Conservation (phyloP, 2,797 vertebrate genomes). For the Etheostoma nigrum region DNA sequence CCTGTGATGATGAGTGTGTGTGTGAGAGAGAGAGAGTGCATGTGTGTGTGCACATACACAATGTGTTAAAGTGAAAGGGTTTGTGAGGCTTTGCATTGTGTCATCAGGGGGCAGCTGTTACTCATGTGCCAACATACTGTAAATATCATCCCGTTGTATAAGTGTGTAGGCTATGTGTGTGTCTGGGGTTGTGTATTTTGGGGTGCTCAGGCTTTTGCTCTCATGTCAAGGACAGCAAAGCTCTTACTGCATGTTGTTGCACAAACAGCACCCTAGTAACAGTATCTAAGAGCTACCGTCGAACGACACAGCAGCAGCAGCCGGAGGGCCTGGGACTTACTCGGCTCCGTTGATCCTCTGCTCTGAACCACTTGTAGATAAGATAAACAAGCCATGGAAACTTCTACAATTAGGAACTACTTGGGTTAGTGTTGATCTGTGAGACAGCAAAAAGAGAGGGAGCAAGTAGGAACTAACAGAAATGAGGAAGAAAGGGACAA, state of each 20-base stretch:
- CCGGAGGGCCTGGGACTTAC: neutral
- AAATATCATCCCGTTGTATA: conserved; percentile 43
- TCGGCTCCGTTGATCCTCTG: conserved; percentile 14
- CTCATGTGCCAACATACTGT: conserved; percentile 21
- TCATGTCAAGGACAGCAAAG: conserved; percentile 45
- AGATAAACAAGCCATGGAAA: conserved; percentile 64
- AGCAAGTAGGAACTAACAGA: conserved; percentile 16
- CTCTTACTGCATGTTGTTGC: conserved; percentile 61
- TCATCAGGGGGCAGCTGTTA: conserved; percentile 51
- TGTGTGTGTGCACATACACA: neutral
- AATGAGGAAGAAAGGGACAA: conserved; percentile 7
- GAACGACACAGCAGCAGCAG: conserved; percentile 8
- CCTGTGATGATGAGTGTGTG: neutral
- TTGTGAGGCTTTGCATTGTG: conserved; percentile 19
- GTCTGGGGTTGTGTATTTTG: conserved; percentile 28
- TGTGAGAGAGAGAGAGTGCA: neutral
- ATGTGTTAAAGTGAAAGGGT: conserved; percentile 40
- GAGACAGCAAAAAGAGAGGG: neutral
- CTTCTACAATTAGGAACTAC: conserved; percentile 44
- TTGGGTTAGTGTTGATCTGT: conserved; percentile 33
- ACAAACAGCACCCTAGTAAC: conserved; percentile 68
- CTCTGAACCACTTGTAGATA: conserved; percentile 38
- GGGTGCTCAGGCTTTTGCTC: conserved; percentile 22
- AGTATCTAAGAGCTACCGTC: conserved; percentile 14
- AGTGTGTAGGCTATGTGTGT: conserved; percentile 34